Percentiles rank a stretch among this genome's conserved stretches.
phyloP scores from a whole-genome alignment of 2,113 vertebrate genomes.

The Sander lucioperca region DNA sequence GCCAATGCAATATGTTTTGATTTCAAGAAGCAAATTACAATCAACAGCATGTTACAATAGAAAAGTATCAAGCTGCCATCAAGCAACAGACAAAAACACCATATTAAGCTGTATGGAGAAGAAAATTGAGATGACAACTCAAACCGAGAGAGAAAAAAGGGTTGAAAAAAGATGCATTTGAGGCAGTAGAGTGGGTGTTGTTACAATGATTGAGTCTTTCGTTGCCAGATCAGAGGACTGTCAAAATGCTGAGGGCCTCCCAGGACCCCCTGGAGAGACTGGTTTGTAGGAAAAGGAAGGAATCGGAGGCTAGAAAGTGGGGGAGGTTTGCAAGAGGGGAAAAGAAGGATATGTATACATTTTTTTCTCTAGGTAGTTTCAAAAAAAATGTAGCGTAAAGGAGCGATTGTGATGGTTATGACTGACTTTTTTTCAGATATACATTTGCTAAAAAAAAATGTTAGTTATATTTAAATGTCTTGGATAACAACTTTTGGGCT shows the following conservation, averaged over 20 bases:
- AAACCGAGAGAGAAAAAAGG: slow-evolving; percentile 50
- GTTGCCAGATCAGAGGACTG: slow-evolving; percentile 77
- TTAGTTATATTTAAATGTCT: background rate
- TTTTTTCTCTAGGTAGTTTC: slow-evolving; percentile 10
- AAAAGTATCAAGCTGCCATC: slow-evolving; percentile 28
- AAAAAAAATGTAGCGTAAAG: background rate
- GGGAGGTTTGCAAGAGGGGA: slow-evolving; percentile 33
- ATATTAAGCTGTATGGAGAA: slow-evolving; percentile 29
- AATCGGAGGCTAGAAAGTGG: slow-evolving; percentile 20
- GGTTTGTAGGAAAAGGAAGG: slow-evolving; percentile 57
- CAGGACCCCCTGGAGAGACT: slow-evolving; percentile 67
- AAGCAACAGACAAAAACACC: slow-evolving; percentile 18
- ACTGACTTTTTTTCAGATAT: background rate
- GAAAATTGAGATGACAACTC: slow-evolving; percentile 51
- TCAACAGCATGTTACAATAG: background rate
- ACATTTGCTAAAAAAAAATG: background rate
- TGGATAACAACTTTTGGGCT: slow-evolving; percentile 7
- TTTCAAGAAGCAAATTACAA: slow-evolving; percentile 5
- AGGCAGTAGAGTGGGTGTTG: slow-evolving; percentile 70
- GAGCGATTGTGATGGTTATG: background rate
- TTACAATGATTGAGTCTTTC: slow-evolving; percentile 79
- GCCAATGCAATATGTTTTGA: background rate
- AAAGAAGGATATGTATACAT: slow-evolving; percentile 18
- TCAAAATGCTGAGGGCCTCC: slow-evolving; percentile 68
- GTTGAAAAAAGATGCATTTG: slow-evolving; percentile 49